Evolutionary conservation across 2,113 vertebrate genomes (phyloP).

Genomic region (Myotis davidii): DNA sequence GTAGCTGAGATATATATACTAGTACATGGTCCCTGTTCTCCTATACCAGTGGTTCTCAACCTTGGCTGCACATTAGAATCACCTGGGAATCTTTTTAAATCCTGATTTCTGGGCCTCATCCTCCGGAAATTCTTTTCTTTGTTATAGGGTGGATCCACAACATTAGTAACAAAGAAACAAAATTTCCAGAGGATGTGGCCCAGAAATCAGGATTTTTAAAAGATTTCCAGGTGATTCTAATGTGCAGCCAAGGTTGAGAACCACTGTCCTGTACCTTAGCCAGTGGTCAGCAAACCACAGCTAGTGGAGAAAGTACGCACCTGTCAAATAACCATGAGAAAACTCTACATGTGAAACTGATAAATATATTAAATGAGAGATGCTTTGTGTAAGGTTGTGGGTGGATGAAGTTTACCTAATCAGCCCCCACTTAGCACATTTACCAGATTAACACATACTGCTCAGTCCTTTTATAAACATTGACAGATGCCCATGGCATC

Average conservation of each 20-base stretch:
- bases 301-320: not conserved
- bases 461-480: not conserved
- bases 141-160: too few relatives aligned
- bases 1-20: not conserved
- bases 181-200: too few relatives aligned
- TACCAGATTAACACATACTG: not conserved
- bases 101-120: too few relatives aligned
- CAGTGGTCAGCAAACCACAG: too few relatives aligned
- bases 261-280: too few relatives aligned
- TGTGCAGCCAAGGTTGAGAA: too few relatives aligned
- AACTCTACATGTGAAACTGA: not conserved
- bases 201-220: too few relatives aligned
- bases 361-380: not conserved
- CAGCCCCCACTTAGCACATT: not conserved
- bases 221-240: too few relatives aligned
- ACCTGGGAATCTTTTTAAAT: too few relatives aligned
- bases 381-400: not conserved
- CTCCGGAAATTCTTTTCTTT: too few relatives aligned
- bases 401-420: not conserved
- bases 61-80: too few relatives aligned
- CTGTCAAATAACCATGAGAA: not conserved
- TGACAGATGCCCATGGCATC: not conserved
- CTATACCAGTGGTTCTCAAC: not conserved
- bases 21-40: not conserved
- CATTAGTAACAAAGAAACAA: too few relatives aligned